Conservation (phyloP, 1,140 invertebrate genomes). For the Drosophila elegans region DNA sequence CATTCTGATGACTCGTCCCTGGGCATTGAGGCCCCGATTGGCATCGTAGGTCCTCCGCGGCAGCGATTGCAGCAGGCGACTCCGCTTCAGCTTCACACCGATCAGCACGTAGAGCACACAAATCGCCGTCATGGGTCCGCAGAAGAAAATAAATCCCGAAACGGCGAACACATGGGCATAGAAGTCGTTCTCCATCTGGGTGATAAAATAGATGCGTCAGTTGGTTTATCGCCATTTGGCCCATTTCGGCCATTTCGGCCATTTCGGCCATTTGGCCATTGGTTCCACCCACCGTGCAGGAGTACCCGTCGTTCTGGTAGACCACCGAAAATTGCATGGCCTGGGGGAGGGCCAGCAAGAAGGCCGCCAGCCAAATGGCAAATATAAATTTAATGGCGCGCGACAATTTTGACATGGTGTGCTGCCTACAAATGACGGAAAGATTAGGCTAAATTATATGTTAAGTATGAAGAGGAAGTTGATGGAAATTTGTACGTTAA, state of each 20-base stretch:
- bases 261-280: neutral
- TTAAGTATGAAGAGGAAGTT: conserved; percentile 29
- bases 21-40: conserved; percentile 82
- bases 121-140: conserved; percentile 93
- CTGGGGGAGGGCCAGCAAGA: conserved; percentile 91
- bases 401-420: conserved; percentile 93
- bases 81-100: conserved; percentile 89
- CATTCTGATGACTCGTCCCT: conserved; percentile 89
- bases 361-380: conserved; percentile 89
- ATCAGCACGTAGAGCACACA: conserved; percentile 93
- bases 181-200: conserved; percentile 86
- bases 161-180: conserved; percentile 91
- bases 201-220: conserved; percentile 1
- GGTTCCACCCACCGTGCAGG: conserved; percentile 81
- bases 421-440: conserved; percentile 85
- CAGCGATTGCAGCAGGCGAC: conserved; percentile 67
- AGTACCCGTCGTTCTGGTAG: conserved; percentile 85
- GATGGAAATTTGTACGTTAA: conserved; percentile 24
- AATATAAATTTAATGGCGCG: conserved; percentile 90
- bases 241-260: neutral
- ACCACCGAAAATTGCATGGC: conserved; percentile 90
- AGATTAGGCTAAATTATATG: conserved; percentile 33
- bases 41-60: conserved; percentile 64
- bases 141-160: conserved; percentile 93
- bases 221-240: neutral